Evolutionary conservation across 2,113 vertebrate genomes (phyloP).

Genomic region (Actinemys pallida): DNA sequence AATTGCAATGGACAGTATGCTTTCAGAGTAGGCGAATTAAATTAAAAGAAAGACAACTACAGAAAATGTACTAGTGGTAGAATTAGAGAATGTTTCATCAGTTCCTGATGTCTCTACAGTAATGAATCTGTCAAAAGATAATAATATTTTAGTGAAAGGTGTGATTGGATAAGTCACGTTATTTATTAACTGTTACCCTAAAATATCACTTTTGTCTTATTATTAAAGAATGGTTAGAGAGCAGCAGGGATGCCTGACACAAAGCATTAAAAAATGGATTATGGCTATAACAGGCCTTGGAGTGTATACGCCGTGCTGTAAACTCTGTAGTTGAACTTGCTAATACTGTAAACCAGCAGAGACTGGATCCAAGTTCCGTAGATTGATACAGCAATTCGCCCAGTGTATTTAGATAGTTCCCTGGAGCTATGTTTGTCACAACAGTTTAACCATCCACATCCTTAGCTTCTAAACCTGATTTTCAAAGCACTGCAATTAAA

Average conservation of each 20-base stretch:
- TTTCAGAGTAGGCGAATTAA: slow-evolving; percentile 88
- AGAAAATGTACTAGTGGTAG: slow-evolving; percentile 83
- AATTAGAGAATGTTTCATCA: slow-evolving; percentile 84
- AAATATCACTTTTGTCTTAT: slow-evolving; percentile 89
- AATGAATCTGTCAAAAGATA: slow-evolving; percentile 96
- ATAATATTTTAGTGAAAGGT: slow-evolving; percentile 88
- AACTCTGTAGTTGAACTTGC: slow-evolving; percentile 32
- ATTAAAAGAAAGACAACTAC: slow-evolving; percentile 87
- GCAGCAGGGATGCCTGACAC: slow-evolving; percentile 83
- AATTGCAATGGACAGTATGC: slow-evolving; percentile 89
- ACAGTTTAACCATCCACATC: background rate
- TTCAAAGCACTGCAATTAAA: slow-evolving; percentile 28
- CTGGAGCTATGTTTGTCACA: slow-evolving; percentile 32
- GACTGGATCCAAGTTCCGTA: background rate
- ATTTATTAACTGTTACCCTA: slow-evolving; percentile 93
- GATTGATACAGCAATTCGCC: background rate
- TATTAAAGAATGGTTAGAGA: slow-evolving; percentile 82
- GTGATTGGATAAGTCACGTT: slow-evolving; percentile 88
- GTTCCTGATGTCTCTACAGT: slow-evolving; percentile 78
- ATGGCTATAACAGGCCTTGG: slow-evolving; percentile 63
- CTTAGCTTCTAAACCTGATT: slow-evolving; percentile 41
- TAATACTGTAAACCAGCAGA: background rate
- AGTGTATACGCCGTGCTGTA: slow-evolving; percentile 2
- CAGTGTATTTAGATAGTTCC: slow-evolving; percentile 12
- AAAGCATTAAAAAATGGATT: slow-evolving; percentile 83